Base-by-base conservation (phyloP, 2,888 invertebrate species). In the Poecilus cupreus region DNA sequence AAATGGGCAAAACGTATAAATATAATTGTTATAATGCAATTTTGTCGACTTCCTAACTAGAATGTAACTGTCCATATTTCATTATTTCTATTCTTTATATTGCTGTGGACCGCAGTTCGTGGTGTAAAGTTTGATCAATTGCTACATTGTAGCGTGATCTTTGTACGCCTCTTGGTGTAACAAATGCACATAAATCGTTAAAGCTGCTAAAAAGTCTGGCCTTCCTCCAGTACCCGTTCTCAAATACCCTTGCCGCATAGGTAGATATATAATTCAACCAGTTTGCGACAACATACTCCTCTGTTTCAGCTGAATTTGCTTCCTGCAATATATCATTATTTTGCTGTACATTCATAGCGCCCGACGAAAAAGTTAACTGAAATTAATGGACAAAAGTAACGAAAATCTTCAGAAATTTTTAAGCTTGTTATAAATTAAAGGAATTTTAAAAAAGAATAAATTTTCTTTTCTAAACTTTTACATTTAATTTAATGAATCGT, bases 241-340 rank as follows among this genome's bases (percentile, higher is more conserved):
- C 54, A 54, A 20, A 54, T 20, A 54, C 16, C 0, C 22, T 5
- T 72, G 22, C 20, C 10, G 20, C 20, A 20, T 18, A 74, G 74
- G 74, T 74, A 46, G n/a, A 74, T 74, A 49, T 74, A 74, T 46
- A 46, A 20, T 54, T 54, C 54, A 20, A 54, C 18, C 18, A 54
- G 20, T 22, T 54, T 54, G 22, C 22, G 54, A 54, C 54, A 10
- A 20, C 54, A 22, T 54, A n/a, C 20, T 54, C 20, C 2, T 54
- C 13, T 22, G 13, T 22, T 43, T 20, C 46, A 20, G 22, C 49
- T 32, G 6, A 10, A 39, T 43, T n/a, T 72, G 22, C 10, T 72
- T 43, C 43, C 39, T 74, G 49, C 18, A 32, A 46, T 74, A 24
- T 74, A 74, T 74, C 46, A 74, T 46, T 46, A 49, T 43, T 74